Conservation (phyloP, 2,888 invertebrate genomes). For the Caenorhabditis sinica region DNA sequence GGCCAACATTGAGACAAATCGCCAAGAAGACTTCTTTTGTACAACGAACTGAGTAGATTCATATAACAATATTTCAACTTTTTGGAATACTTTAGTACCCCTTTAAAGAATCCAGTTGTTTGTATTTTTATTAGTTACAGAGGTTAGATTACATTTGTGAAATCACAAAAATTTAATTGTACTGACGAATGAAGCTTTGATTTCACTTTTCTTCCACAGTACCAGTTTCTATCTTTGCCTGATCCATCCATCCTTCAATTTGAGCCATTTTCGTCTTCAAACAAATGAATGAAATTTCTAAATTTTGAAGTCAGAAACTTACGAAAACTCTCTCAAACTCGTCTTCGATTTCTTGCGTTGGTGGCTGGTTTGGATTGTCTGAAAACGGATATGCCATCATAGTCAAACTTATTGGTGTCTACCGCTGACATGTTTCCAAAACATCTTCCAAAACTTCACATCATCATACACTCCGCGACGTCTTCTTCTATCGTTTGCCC, state of each 20-base stretch:
- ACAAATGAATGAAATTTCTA: not conserved
- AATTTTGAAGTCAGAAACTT: not conserved
- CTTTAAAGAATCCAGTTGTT: too few species aligned
- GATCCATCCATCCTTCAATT: not conserved
- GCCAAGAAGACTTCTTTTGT: too few species aligned
- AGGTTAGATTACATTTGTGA: too few species aligned
- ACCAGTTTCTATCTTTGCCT: not conserved
- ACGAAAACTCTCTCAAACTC: conserved; percentile 1
- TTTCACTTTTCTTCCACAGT: too few species aligned
- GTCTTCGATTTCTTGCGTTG: not conserved
- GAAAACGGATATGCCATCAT: not conserved
- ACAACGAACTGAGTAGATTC: too few species aligned
- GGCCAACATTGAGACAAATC: too few species aligned
- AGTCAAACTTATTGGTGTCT: not conserved
- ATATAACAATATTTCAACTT: too few species aligned
- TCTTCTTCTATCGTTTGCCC: conserved; percentile 11
- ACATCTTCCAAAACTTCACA: not conserved
- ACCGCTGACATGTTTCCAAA: not conserved
- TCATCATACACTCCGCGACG: conserved; percentile 22
- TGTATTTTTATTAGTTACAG: too few species aligned
- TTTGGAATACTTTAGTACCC: too few species aligned
- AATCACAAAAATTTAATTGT: too few species aligned
- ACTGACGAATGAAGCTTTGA: too few species aligned
- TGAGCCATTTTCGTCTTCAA: not conserved
- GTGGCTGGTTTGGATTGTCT: not conserved